Conservation (phyloP, 1,140 invertebrate genomes). For the Halyomorpha halys region DNA sequence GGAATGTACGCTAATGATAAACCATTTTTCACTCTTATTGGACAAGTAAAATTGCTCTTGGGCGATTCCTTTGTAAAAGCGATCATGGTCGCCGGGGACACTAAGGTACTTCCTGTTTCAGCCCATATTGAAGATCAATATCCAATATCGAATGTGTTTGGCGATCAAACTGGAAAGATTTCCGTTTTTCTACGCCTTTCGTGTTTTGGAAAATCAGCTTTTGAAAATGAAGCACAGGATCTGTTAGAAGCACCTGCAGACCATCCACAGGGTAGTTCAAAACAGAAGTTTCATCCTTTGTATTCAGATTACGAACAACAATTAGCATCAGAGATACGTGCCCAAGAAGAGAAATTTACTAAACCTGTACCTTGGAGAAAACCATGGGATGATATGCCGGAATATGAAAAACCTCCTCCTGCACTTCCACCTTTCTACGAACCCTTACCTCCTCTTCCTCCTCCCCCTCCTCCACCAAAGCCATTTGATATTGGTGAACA, state of each 20-base stretch:
- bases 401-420: neutral
- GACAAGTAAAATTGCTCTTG: neutral
- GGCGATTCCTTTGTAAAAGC: conserved; percentile 9
- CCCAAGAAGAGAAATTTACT: neutral
- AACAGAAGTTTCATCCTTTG: neutral
- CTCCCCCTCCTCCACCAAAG: neutral
- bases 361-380: conserved; percentile 1
- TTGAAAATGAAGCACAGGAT: neutral
- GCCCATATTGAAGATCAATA: conserved; percentile 12
- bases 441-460: neutral
- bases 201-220: conserved; percentile 20
- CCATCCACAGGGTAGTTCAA: neutral
- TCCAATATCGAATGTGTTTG: conserved; percentile 16
- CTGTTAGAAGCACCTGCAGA: neutral
- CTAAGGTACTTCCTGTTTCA: conserved; percentile 6
- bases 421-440: neutral
- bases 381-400: neutral
- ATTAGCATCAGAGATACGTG: neutral
- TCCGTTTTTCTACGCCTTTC: conserved; percentile 17
- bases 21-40: neutral
- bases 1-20: neutral
- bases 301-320: neutral
- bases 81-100: neutral
- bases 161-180: conserved; percentile 10
- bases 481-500: neutral